Evolutionary conservation across 1,140 invertebrate species (phyloP), one percentile per base, ranked within the genome.

Genomic region (Protaetia brevitarsis): DNA sequence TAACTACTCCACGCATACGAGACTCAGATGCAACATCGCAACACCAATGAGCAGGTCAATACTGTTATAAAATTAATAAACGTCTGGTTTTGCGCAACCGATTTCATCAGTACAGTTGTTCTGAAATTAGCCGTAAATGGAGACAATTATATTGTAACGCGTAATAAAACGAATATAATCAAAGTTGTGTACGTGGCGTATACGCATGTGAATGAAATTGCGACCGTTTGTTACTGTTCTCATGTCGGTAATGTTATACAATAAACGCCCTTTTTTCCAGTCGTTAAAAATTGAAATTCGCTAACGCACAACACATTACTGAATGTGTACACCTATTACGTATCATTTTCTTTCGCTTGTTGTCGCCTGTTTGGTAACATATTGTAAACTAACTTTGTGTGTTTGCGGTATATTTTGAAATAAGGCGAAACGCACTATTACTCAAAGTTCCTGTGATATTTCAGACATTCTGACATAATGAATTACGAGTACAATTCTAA

Each of bases 41-140:
- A 10, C 34, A 36, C 2, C 8, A n/a, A 8, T 36, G 41, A 23
- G 16, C 1, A 10, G 41, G 16, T 51, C 41, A 51, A 51, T 19
- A 51, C 41, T 51, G 41, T 19, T 51, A 51, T 51, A 51, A 51
- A 51, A 51, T 51, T 51, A 51, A 51, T 51, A 51, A 51, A 51
- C 21, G 19, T 8, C 2, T 51, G 11, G 10, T 8, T 16, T 51
- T 51, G 26, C 16, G 41, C 41, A 51, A 23, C 8, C 10, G 41
- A 51, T 51, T 51, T 51, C 41, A 23, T 19, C 41, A 51, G 41
- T 23, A 51, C 21, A 51, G n/a, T n/a, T 23, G 16, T 51, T 51
- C 41, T 51, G 41, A 51, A 51, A 51, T 51, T 51, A 51, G 41
- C 41, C 41, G 41, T 51, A 51, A 51, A 51, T 51, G 41, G 41